phyloP scores from a whole-genome alignment of 2,797 vertebrate species.

The Psittacula echo region DNA sequence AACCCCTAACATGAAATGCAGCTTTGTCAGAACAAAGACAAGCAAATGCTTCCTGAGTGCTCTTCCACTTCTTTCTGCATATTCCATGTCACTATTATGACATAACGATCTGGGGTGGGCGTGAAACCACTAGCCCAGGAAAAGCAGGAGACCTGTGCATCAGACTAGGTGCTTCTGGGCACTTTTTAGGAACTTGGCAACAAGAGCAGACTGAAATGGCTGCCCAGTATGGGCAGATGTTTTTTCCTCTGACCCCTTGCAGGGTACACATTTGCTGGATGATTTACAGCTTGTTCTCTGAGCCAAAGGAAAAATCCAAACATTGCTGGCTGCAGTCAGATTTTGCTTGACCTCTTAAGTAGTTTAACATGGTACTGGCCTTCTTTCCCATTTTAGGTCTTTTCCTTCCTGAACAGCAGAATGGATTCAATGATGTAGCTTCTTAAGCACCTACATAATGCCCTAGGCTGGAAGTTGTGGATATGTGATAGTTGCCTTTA shows the following conservation, averaged over 20 bases:
- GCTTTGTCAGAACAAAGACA: background rate
- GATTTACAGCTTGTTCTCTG: constrained; percentile 39
- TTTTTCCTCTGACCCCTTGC: constrained; percentile 56
- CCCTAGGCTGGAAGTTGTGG: background rate
- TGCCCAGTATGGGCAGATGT: constrained; percentile 32
- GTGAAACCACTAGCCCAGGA: background rate
- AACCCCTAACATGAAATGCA: background rate
- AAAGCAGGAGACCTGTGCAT: background rate
- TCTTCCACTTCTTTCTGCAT: background rate
- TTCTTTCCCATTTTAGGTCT: constrained; percentile 54
- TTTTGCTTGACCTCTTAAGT: constrained; percentile 62
- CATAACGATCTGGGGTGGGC: background rate
- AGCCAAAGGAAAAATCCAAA: constrained; percentile 67
- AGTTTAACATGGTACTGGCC: constrained; percentile 58
- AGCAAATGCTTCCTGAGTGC: background rate
- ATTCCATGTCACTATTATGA: background rate
- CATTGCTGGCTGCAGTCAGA: constrained; percentile 30
- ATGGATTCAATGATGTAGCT: background rate
- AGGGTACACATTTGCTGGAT: constrained; percentile 37
- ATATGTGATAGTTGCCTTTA: background rate
- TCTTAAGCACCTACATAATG: background rate
- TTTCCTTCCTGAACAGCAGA: constrained; percentile 16
- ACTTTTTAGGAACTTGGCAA: constrained; percentile 45
- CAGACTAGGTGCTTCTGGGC: background rate
- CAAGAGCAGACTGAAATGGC: background rate